Evolutionary conservation across 2,888 invertebrate genomes (phyloP), one percentile per base, ranked within the genome.

Genomic region (Mythimna vitellina): DNA sequence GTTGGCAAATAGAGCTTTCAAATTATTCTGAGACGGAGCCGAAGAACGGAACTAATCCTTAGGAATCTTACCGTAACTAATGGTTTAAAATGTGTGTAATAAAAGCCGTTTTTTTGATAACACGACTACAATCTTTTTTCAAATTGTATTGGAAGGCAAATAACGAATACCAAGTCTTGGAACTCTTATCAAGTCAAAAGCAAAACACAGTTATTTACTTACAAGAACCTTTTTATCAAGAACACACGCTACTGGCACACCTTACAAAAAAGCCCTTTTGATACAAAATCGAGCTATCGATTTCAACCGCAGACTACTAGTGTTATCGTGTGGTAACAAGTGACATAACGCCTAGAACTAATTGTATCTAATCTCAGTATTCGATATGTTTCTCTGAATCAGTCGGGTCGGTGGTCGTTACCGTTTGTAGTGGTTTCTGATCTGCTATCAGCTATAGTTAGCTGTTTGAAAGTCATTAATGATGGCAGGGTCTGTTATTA

Each of bases 251-350:
- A 46, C 68, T 38, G 64, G 29, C 80, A 35, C 64, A 58, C 78
- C 66, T 74, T 61, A 78, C 42, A 70, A 61, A 61, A 78, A 61
- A 46, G 35, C 14, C 22, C 65, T 69, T 51, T 64, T 57, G 53
- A 78, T 66, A 82, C 25, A 63, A 8, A 76, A 67, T 65, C 78
- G 5, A 20, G 64, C 60, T 79, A 80, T 83, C 73, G 58, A 7
- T 54, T 84, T 75, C 49, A 10, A 82, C 85, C 85, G 62, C 82
- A 85, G 74, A 76, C 83, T 74, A 82, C 82, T 64, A 38, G 73
- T 73, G 65, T 73, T 83, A 70, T 80, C 78, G 20, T 78, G 82
- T 10, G 80, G 82, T 82, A 32, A 69, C 69, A 58, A 61, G 64
- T 51, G 67, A 70, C 68, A 73, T 70, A 65, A 73, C 82, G 5